Base-by-base conservation (phyloP, 2,113 vertebrate genomes). In the Cyanoramphus novaezelandiae region DNA sequence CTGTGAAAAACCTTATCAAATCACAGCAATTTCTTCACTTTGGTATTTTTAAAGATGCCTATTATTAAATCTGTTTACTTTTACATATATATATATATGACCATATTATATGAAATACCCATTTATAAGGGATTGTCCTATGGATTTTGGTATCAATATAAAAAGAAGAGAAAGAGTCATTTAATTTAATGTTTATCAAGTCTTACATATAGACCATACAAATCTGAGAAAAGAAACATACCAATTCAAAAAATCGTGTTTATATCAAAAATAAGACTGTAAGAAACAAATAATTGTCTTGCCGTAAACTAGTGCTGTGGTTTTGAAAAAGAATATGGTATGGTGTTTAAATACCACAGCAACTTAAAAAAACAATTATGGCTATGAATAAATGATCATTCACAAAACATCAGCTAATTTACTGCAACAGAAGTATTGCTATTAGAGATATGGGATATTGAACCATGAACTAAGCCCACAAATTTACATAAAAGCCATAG, bases 401-500 rank as follows among this genome's bases (percentile, higher is more conserved):
- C 77, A 92, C 47, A 92, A 93, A 53, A 4, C 17, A 87, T 84
- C 82, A 50, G 67, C 80, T 93, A 90, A 95, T 91, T 92, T 97
- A 20, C 46, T 95, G 67, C 28, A 77, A 65, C 18, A 85, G 49
- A 85, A 46, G n/a, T 49, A 82, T 23, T 96, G 21, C 85, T 44
- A 18, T 89, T 95, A 78, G 17, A 90, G 28, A 41, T 84, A 25
- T 33, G 46, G 39, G 27, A 92, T 77, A 90, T 10, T 88, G 47
- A 94, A 80, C n/a, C 19, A 4, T 69, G 27, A 95, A 79, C 71
- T 31, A 77, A 88, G 74, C 35, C 82, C 44, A 87, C 29, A 92
- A 31, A 96, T 92, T 86, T 92, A 57, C 75, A 80, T 50, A 95
- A 81, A 95, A 15, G 20, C 13, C 37, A 92, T 39, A 94, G 43